Evolutionary conservation across 2,888 invertebrate genomes (phyloP).

Genomic region (Apeira syringaria): DNA sequence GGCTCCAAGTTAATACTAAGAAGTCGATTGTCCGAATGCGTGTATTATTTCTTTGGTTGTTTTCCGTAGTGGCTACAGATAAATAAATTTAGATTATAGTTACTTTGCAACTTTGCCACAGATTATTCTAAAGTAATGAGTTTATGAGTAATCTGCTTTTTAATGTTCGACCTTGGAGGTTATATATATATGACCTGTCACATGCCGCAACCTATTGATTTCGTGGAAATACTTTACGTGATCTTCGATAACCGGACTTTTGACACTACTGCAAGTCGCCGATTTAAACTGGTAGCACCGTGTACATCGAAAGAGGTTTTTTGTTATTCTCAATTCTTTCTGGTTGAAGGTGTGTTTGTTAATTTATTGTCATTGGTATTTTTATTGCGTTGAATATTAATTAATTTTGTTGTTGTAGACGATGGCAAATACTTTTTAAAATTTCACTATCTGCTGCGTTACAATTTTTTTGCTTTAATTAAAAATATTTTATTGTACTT

Average conservation of each 20-base stretch:
- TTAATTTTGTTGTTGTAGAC: background rate
- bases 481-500: too few species aligned
- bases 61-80: background rate
- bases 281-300: constrained; percentile 9
- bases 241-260: too few species aligned
- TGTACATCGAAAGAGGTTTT: background rate
- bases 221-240: too few species aligned
- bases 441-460: too few species aligned
- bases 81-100: background rate
- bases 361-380: constrained; percentile 9
- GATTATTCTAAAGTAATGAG: too few species aligned
- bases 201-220: too few species aligned
- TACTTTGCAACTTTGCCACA: background rate
- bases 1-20: constrained; percentile 2
- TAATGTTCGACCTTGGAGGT: constrained; percentile 15
- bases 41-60: constrained; percentile 12
- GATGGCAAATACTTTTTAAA: background rate
- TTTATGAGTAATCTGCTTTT: too few species aligned
- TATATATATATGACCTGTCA: too few species aligned
- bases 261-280: too few species aligned
- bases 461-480: too few species aligned
- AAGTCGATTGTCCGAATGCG: constrained; percentile 9
- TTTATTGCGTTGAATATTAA: background rate
- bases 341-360: constrained; percentile 4
- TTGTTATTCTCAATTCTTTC: constrained; percentile 2